Percentiles rank a stretch among this genome's conserved stretches.
Evolutionary conservation across 2,797 vertebrate genomes (phyloP).

Genomic region (Molossus molossus): DNA sequence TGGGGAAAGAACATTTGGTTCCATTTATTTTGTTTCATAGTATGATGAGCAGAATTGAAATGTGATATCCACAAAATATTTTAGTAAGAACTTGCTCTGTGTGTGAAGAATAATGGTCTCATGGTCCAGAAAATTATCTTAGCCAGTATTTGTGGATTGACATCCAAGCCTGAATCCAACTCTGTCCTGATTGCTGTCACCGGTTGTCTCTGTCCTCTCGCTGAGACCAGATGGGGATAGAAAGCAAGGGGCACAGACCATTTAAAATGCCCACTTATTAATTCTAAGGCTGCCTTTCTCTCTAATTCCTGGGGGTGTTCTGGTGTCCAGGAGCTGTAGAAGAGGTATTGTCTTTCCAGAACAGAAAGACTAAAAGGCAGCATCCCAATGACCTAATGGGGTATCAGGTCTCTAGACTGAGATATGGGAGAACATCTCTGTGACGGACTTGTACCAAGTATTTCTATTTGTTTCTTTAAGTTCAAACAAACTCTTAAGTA

Average conservation of each 20-base stretch:
- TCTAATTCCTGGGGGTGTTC: neutral
- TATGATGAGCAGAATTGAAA: neutral
- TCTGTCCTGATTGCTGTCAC: neutral
- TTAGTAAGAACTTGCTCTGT: conserved; percentile 14
- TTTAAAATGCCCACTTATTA: neutral
- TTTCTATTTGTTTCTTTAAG: conserved; percentile 10
- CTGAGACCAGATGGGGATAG: neutral
- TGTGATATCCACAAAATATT: neutral
- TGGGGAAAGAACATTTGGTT: conserved; percentile 6
- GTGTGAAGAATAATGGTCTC: neutral
- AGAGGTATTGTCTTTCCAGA: neutral
- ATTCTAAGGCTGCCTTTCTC: neutral
- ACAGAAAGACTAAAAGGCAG: neutral
- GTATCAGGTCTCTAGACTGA: neutral
- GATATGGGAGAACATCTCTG: neutral
- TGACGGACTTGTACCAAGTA: neutral
- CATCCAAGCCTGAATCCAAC: neutral
- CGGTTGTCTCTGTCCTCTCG: neutral
- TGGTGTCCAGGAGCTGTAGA: neutral
- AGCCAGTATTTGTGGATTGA: neutral
- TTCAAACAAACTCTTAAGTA: neutral
- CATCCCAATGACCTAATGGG: neutral
- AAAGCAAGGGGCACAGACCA: neutral
- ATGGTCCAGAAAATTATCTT: neutral
- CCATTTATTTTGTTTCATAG: conserved; percentile 11